Evolutionary conservation across 2,888 invertebrate species (phyloP).

Genomic region (Azorinus chamasolen): DNA sequence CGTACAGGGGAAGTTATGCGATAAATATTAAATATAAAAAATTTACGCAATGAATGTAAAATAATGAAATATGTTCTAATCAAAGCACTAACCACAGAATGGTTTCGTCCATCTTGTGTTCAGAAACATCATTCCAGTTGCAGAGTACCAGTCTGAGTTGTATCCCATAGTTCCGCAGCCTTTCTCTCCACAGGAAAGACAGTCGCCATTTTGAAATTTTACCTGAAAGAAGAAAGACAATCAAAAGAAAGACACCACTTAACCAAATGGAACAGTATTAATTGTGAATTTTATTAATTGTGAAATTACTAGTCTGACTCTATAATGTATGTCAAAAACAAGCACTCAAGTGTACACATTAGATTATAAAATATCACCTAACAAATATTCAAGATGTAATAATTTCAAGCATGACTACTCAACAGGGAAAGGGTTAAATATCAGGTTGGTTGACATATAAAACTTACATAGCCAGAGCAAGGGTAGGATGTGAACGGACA

Average conservation of each 20-base stretch:
- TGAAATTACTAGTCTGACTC: not conserved
- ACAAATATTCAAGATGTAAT: not conserved
- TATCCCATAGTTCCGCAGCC: conserved; percentile 97
- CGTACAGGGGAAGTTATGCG: too few relatives aligned
- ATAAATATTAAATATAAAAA: too few relatives aligned
- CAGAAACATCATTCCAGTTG: conserved; percentile 93
- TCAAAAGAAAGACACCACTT: too few relatives aligned
- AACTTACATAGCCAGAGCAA: conserved; percentile 71
- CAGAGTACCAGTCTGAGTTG: conserved; percentile 94
- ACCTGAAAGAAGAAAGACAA: conserved; percentile 68
- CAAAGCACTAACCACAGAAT: conserved; percentile 91
- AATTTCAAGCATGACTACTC: not conserved
- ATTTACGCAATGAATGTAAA: too few relatives aligned
- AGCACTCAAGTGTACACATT: not conserved
- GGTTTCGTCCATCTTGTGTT: conserved; percentile 96
- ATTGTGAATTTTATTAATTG: not conserved
- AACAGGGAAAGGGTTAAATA: too few relatives aligned
- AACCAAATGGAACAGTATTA: not conserved
- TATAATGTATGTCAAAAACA: too few relatives aligned
- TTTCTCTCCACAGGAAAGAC: conserved; percentile 91
- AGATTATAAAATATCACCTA: not conserved
- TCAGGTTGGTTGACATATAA: not conserved
- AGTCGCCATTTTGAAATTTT: conserved; percentile 72
- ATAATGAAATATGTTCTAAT: not conserved
- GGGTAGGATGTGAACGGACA: conserved; percentile 75